phyloP scores from a whole-genome alignment of 2,113 vertebrate genomes.

The Syrrhaptes paradoxus region DNA sequence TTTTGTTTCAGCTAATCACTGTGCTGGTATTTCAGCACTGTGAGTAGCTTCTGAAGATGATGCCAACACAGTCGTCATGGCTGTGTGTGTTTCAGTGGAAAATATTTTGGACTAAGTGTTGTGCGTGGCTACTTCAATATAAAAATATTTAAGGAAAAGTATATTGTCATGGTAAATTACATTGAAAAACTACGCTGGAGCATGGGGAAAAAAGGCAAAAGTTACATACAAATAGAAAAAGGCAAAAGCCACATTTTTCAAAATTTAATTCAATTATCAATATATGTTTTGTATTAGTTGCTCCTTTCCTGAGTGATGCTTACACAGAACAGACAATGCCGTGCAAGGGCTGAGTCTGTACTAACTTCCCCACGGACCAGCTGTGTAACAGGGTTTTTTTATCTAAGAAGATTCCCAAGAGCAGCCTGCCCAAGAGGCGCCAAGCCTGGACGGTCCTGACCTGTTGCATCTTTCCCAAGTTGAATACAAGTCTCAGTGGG shows the following conservation, averaged over 20 bases:
- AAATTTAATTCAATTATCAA: not conserved
- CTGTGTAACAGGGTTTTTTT: not conserved
- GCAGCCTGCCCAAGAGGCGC: not conserved
- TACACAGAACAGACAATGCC: not conserved
- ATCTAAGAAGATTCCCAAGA: not conserved
- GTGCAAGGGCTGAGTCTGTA: not conserved
- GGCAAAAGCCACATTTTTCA: not conserved
- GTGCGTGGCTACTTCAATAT: not conserved
- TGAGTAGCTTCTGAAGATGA: constrained; percentile 1
- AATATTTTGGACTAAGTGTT: not conserved
- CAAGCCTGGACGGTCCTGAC: not conserved
- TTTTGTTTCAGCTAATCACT: not conserved
- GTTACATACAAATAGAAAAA: not conserved
- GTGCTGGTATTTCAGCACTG: not conserved
- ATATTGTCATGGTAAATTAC: not conserved
- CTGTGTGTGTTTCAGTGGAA: not conserved
- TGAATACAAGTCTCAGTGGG: not conserved
- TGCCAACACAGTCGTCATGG: not conserved
- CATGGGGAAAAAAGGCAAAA: not conserved
- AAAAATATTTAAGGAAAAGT: constrained; percentile 41
- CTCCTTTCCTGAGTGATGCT: not conserved
- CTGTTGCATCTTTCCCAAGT: not conserved
- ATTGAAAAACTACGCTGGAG: not conserved
- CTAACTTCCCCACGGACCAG: not conserved
- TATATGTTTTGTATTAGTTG: not conserved